Percentiles rank a stretch among this genome's conserved stretches.
Evolutionary conservation across 2,113 vertebrate species (phyloP).

Genomic region (Phaethon lepturus): DNA sequence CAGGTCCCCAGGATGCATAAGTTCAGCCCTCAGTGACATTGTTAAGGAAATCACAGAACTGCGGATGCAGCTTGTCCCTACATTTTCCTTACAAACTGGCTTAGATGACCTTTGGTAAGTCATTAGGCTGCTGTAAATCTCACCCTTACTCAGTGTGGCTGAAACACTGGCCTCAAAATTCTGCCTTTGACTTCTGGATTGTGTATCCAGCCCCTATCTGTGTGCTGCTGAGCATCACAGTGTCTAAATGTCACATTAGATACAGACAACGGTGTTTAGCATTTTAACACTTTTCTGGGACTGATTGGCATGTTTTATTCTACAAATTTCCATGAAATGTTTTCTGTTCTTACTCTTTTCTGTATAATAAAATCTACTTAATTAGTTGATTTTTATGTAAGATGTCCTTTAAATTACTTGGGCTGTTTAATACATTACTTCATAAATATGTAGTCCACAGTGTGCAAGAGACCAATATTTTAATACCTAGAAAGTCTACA

Average conservation of each 20-base stretch:
- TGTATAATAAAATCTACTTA: constrained; percentile 38
- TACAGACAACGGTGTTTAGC: not conserved
- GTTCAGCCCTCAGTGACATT: not conserved
- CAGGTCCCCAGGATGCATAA: not conserved
- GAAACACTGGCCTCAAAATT: not conserved
- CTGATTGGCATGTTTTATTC: not conserved
- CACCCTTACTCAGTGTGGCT: not conserved
- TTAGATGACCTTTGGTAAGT: not conserved
- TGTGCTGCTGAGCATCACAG: not conserved
- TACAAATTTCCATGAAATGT: constrained; percentile 26
- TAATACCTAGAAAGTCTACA: not conserved
- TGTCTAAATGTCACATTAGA: not conserved
- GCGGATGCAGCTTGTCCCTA: not conserved
- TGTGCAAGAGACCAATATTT: not conserved
- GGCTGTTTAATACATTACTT: constrained; percentile 59
- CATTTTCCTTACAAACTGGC: not conserved
- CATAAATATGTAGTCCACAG: constrained; percentile 64
- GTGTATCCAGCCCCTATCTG: not conserved
- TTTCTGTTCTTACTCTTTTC: constrained; percentile 5
- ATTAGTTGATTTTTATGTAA: constrained; percentile 22
- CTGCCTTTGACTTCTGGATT: not conserved
- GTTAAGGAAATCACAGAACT: not conserved
- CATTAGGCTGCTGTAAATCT: not conserved
- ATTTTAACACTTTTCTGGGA: not conserved
- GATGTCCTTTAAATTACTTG: constrained; percentile 38